Conservation (phyloP, 2,888 invertebrate genomes). For the Calliopum simillimum region DNA sequence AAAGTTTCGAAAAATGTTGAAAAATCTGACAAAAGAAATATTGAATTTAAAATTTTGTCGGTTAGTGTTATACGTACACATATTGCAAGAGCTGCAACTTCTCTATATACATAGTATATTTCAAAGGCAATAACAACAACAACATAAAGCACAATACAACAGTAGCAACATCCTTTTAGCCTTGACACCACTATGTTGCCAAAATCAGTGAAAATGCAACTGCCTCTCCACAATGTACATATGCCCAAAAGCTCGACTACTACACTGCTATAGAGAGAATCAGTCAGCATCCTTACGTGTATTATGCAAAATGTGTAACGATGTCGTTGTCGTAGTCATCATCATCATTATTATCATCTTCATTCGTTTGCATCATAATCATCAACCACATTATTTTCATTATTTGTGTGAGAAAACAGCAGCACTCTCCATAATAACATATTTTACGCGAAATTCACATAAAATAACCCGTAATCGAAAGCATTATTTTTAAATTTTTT, state of each 20-base stretch:
- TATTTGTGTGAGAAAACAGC: too few relatives aligned
- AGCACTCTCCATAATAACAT: too few relatives aligned
- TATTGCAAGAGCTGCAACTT: too few relatives aligned
- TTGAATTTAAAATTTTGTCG: too few relatives aligned
- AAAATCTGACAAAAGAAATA: too few relatives aligned
- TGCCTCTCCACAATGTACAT: slow-evolving; percentile 20
- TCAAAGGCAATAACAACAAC: slow-evolving; percentile 2
- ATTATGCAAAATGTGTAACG: slow-evolving; percentile 9
- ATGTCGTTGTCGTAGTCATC: slow-evolving; percentile 2
- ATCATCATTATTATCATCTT: slow-evolving; percentile 16
- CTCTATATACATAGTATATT: too few relatives aligned
- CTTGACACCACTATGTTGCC: slow-evolving; percentile 34
- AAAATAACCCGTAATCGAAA: too few relatives aligned
- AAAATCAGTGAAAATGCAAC: not conserved
- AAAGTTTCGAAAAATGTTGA: too few relatives aligned
- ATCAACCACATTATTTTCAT: not conserved
- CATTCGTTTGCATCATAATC: not conserved
- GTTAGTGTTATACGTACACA: slow-evolving; percentile 6
- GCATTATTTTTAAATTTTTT: too few relatives aligned
- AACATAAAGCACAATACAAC: not conserved
- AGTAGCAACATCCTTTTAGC: slow-evolving; percentile 41
- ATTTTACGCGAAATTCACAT: too few relatives aligned
- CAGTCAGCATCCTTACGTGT: slow-evolving; percentile 27
- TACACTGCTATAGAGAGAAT: too few relatives aligned
- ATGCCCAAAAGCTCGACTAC: not conserved